phyloP scores from a whole-genome alignment of 2,797 vertebrate genomes.

The Eupleurogrammus muticus region DNA sequence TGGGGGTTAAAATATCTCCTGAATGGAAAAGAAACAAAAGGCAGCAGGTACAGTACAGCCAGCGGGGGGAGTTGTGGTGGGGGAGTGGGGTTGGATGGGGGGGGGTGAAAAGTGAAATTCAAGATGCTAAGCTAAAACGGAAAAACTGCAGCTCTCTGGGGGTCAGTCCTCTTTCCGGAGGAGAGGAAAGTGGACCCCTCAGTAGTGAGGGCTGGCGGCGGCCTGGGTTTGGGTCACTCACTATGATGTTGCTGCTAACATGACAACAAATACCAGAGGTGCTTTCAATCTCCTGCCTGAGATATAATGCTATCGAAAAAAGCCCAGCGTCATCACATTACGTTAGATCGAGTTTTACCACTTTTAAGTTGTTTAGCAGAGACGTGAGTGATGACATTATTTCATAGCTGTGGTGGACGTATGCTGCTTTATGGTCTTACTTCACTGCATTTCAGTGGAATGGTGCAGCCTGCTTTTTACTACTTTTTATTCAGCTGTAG shows the following conservation, averaged over 20 bases:
- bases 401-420: background rate
- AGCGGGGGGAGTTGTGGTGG: constrained; percentile 15
- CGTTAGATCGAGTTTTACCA: background rate
- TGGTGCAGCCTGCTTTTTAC: background rate
- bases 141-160: constrained; percentile 85
- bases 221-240: constrained; percentile 89
- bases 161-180: constrained; percentile 84
- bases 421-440: too few species aligned
- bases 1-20: constrained; percentile 50
- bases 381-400: background rate
- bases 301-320: constrained; percentile 20
- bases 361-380: constrained; percentile 8
- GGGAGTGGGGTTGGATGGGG: constrained; percentile 48
- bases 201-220: constrained; percentile 81
- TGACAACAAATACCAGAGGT: constrained; percentile 55
- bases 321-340: background rate
- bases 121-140: constrained; percentile 85
- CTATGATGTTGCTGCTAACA: constrained; percentile 77
- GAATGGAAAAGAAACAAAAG: constrained; percentile 54
- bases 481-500: background rate
- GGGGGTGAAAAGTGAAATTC: constrained; percentile 90
- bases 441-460: background rate
- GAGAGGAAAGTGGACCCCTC: constrained; percentile 85
- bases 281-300: constrained; percentile 33
- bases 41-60: constrained; percentile 67